Evolutionary conservation across 2,113 vertebrate genomes (phyloP).

Genomic region (Mesitornis unicolor): DNA sequence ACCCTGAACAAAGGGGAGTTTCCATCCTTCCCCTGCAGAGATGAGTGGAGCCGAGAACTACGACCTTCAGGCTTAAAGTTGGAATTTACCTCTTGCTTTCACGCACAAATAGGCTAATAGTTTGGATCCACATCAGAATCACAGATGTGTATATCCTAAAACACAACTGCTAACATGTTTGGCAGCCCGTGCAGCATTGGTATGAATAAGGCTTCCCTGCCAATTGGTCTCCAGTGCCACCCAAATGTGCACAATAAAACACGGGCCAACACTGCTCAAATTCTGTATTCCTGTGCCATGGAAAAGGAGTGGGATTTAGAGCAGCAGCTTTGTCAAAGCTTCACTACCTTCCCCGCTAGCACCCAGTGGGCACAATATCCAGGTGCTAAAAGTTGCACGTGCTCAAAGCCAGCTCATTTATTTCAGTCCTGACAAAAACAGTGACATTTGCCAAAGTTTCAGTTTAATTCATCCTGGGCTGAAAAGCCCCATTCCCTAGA

Average conservation of each 20-base stretch:
- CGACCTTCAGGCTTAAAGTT: not conserved
- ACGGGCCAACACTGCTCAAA: accelerated
- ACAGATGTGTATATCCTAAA: not conserved
- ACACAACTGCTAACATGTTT: not conserved
- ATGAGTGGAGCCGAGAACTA: not conserved
- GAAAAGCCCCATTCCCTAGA: conserved; percentile 36
- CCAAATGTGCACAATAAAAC: not conserved
- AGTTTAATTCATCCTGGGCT: conserved; percentile 37
- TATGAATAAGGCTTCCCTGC: not conserved
- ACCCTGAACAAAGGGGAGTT: not conserved
- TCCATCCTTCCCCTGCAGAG: not conserved
- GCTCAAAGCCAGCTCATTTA: not conserved
- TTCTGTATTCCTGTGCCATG: not conserved
- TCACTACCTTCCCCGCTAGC: not conserved
- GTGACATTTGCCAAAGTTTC: conserved; percentile 51
- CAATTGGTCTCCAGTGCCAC: not conserved
- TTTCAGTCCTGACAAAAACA: conserved; percentile 26
- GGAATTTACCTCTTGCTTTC: not conserved
- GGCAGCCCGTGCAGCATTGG: not conserved
- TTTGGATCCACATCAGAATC: not conserved
- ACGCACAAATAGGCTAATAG: not conserved
- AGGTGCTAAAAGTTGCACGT: not conserved
- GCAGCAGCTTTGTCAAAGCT: not conserved
- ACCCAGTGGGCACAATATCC: not conserved
- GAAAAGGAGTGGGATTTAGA: accelerated